These are phyloP conservation scores for Apogon hyalosoma DNA, from an alignment of 2,797 vertebrate species.

Conservation along the genomic window DNA sequence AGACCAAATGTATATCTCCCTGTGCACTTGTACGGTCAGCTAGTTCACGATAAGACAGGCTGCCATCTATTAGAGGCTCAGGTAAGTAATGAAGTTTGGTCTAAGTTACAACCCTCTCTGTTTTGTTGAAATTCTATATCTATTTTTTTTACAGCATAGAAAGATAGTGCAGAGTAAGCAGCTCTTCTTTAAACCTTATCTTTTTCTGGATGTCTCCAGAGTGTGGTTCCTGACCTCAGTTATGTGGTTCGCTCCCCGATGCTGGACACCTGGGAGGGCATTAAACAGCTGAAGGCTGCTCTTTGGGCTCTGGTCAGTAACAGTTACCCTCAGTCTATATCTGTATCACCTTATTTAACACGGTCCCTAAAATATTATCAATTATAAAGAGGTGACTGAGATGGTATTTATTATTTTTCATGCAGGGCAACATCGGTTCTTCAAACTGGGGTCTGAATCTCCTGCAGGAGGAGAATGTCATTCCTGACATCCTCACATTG, in stretches of 20 bases:
- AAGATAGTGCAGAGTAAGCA: not conserved
- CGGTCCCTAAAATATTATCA: not conserved
- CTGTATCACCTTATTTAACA: not conserved
- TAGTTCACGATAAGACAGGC: conserved; percentile 99
- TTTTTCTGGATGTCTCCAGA: conserved; percentile 77
- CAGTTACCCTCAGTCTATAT: not conserved
- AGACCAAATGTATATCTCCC: conserved; percentile 97
- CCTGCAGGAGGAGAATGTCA: conserved; percentile 97
- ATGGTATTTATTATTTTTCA: conserved; percentile 35
- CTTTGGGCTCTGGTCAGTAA: conserved; percentile 96
- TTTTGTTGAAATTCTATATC: not conserved
- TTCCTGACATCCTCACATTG: conserved; percentile 93
- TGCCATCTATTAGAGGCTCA: conserved; percentile 96
- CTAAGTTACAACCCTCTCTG: not conserved
- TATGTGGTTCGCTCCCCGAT: conserved; percentile 94
- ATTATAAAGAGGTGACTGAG: not conserved
- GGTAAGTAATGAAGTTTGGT: conserved; percentile 77
- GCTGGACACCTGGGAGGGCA: conserved; percentile 99
- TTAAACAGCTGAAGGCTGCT: conserved; percentile 97
- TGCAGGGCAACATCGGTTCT: conserved; percentile 96
- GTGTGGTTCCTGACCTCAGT: conserved; percentile 95
- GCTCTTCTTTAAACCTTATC: conserved; percentile 4
- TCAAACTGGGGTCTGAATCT: conserved; percentile 99
- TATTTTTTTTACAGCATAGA: not conserved
- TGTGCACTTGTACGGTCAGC: conserved; percentile 96